phyloP scores from a whole-genome alignment of 2,113 vertebrate genomes.

The Silurus asotus region DNA sequence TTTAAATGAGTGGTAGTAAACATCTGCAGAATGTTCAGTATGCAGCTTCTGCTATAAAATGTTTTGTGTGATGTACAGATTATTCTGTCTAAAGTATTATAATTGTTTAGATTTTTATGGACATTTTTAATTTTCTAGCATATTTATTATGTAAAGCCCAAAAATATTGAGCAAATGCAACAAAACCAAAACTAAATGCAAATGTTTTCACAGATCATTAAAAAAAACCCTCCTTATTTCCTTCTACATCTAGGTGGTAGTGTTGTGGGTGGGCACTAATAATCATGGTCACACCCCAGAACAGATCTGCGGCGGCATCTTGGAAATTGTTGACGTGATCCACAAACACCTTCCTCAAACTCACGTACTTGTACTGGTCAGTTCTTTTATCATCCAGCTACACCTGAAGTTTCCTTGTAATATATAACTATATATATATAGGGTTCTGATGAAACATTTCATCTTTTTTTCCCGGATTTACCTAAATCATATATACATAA shows the following conservation, averaged over 20 bases:
- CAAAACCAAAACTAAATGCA: no score
- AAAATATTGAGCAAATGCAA: no score
- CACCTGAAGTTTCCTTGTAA: not conserved
- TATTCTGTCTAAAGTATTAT: not conserved
- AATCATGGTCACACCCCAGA: slow-evolving; percentile 83
- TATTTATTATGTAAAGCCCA: not conserved
- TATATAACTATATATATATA: not conserved
- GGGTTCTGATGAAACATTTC: not conserved
- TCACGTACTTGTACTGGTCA: slow-evolving; percentile 81
- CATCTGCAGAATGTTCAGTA: not conserved
- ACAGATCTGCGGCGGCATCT: slow-evolving; percentile 82
- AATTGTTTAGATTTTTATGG: not conserved
- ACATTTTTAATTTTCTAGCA: not conserved
- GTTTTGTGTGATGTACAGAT: not conserved
- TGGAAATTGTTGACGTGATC: slow-evolving; percentile 80
- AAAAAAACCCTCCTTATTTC: no score
- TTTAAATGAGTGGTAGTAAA: not conserved
- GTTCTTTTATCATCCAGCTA: slow-evolving; percentile 50
- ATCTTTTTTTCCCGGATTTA: not conserved
- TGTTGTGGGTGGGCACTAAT: slow-evolving; percentile 89
- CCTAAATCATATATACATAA: not conserved
- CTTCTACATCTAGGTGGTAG: slow-evolving; percentile 78
- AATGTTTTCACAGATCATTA: not conserved
- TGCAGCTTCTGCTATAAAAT: not conserved
- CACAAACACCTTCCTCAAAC: slow-evolving; percentile 80